phyloP scores from a whole-genome alignment of 2,113 vertebrate species.

The Ammospiza caudacuta region DNA sequence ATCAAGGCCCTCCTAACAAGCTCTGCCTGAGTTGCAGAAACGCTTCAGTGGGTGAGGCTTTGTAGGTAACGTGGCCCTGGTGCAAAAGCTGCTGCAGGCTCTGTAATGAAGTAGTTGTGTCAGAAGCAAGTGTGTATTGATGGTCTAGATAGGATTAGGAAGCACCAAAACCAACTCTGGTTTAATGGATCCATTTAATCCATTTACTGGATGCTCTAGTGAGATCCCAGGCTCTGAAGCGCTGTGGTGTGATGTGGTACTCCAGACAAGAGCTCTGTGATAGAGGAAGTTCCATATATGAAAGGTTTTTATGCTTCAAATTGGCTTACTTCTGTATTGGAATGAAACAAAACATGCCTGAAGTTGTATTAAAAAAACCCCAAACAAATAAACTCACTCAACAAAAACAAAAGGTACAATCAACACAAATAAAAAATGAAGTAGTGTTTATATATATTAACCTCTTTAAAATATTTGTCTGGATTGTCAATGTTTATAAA shows the following conservation, averaged over 20 bases:
- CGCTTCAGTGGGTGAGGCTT: neutral
- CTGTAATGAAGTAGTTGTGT: neutral
- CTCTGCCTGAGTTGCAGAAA: neutral
- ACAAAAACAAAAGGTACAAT: neutral
- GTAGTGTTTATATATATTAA: fast-evolving
- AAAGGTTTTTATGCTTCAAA: neutral
- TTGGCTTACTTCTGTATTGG: neutral
- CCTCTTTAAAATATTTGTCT: neutral
- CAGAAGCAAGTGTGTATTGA: neutral
- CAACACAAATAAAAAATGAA: neutral
- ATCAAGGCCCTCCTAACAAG: neutral
- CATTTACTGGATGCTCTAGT: neutral
- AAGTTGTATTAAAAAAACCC: neutral
- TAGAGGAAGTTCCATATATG: neutral
- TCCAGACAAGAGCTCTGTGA: neutral
- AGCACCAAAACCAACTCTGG: neutral
- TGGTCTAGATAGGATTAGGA: neutral
- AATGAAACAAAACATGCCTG: neutral
- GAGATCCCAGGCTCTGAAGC: neutral
- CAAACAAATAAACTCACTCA: neutral
- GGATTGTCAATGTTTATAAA: neutral
- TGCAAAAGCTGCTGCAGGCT: neutral
- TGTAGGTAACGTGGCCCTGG: neutral
- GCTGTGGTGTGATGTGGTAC: neutral
- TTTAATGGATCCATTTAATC: slow-evolving; percentile 9